phyloP scores from a whole-genome alignment of 1,140 invertebrate genomes.

The Nylanderia fulva region DNA sequence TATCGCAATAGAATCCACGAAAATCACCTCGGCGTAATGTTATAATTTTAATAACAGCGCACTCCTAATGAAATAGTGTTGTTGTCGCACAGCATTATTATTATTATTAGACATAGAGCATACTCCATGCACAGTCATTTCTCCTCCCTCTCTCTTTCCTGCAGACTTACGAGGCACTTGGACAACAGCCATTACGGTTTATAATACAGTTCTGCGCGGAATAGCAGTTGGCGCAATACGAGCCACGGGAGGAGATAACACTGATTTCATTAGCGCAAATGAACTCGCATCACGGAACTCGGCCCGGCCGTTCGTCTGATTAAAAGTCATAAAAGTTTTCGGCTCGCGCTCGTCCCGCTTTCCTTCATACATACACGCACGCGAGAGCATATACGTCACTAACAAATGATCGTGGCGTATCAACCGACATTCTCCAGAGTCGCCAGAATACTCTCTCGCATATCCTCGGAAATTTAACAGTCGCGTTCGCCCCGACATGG shows the following conservation, averaged over 20 bases:
- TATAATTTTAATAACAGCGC: background rate
- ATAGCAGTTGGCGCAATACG: constrained; percentile 68
- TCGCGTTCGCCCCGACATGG: background rate
- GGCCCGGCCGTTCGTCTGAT: constrained; percentile 71
- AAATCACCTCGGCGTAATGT: background rate
- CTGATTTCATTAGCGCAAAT: constrained; percentile 78
- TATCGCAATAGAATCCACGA: background rate
- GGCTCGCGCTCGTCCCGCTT: constrained; percentile 15
- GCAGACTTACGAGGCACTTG: constrained; percentile 58
- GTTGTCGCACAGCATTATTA: background rate
- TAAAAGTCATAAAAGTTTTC: constrained; percentile 77
- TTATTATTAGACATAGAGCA: background rate
- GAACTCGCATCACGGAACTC: constrained; percentile 72
- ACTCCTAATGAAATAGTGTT: background rate
- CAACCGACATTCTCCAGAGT: constrained; percentile 14
- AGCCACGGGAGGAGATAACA: constrained; percentile 71
- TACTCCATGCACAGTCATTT: background rate
- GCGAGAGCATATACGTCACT: constrained; percentile 35
- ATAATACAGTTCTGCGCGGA: constrained; percentile 63
- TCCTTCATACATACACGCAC: constrained; percentile 22
- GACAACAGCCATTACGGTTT: constrained; percentile 63
- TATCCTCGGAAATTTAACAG: constrained; percentile 58
- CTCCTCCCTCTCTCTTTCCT: background rate
- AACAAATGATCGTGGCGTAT: constrained; percentile 61
- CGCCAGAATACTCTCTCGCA: constrained; percentile 2